Conservation (phyloP, 2,888 invertebrate species). For the Belgica antarctica region DNA sequence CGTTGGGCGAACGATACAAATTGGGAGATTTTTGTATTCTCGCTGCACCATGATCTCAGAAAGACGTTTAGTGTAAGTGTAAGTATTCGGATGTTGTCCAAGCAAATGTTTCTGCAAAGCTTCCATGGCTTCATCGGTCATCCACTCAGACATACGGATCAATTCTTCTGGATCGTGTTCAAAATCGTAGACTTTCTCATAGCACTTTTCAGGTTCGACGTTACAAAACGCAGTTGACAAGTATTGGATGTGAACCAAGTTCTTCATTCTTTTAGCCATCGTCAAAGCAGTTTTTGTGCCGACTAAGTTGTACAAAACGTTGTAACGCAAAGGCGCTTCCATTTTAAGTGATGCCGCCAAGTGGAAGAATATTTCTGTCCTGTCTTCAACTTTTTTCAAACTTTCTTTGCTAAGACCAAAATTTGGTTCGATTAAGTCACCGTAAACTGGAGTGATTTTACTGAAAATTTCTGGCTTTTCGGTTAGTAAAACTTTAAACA, state of each 20-base stretch:
- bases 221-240: slow-evolving; percentile 97
- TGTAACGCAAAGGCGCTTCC: slow-evolving; percentile 84
- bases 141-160: slow-evolving; percentile 69
- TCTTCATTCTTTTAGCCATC: slow-evolving; percentile 73
- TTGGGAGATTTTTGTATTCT: slow-evolving; percentile 3
- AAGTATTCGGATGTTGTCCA: slow-evolving; percentile 54
- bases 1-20: slow-evolving; percentile 37
- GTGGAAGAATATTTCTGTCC: slow-evolving; percentile 84
- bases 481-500: slow-evolving; percentile 68
- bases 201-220: slow-evolving; percentile 80
- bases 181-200: slow-evolving; percentile 76
- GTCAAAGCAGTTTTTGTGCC: slow-evolving; percentile 79
- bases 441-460: slow-evolving; percentile 72
- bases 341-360: slow-evolving; percentile 90
- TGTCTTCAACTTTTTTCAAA: slow-evolving; percentile 59
- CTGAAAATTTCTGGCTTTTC: slow-evolving; percentile 67
- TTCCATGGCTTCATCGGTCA: slow-evolving; percentile 66
- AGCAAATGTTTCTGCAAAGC: slow-evolving; percentile 66
- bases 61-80: slow-evolving; percentile 30
- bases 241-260: slow-evolving; percentile 77
- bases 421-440: slow-evolving; percentile 64
- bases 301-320: slow-evolving; percentile 85
- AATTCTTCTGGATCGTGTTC: slow-evolving; percentile 70
- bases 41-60: slow-evolving; percentile 31
- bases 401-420: slow-evolving; percentile 65